Conservation (phyloP, 1,140 invertebrate species). For the Anagrus nilaparvatae region DNA sequence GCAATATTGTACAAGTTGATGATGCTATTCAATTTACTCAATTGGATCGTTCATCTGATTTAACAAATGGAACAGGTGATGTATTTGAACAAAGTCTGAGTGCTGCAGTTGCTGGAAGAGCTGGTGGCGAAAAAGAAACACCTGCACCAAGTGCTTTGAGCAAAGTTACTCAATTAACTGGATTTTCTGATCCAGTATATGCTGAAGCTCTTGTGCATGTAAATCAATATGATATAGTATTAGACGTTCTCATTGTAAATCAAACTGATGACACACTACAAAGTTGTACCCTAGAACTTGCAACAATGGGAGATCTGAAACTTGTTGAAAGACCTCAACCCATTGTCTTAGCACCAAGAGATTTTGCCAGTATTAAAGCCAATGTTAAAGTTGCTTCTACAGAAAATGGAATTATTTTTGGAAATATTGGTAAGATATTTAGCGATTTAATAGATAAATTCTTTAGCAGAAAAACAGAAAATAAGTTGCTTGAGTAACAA, state of each 20-base stretch:
- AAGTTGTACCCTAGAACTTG: constrained; percentile 95
- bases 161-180: constrained; percentile 97
- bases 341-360: constrained; percentile 88
- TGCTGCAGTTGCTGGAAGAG: constrained; percentile 72
- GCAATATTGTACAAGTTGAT: constrained; percentile 69
- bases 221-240: constrained; percentile 96
- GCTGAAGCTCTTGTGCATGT: constrained; percentile 98
- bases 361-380: constrained; percentile 97
- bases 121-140: constrained; percentile 39
- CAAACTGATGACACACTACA: constrained; percentile 96
- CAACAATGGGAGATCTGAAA: constrained; percentile 95
- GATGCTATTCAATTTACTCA: constrained; percentile 82
- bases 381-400: constrained; percentile 93
- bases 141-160: constrained; percentile 56
- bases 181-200: constrained; percentile 98
- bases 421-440: constrained; percentile 92
- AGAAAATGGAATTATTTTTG: constrained; percentile 99
- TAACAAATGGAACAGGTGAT: constrained; percentile 69
- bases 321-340: constrained; percentile 95
- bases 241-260: constrained; percentile 97
- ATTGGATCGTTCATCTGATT: constrained; percentile 59
- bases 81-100: constrained; percentile 92
- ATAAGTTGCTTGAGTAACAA: no score
- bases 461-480: no score
- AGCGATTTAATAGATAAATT: no score